Evolutionary conservation across 2,888 invertebrate genomes (phyloP).

Genomic region (Drosophila cyrtoloma): DNA sequence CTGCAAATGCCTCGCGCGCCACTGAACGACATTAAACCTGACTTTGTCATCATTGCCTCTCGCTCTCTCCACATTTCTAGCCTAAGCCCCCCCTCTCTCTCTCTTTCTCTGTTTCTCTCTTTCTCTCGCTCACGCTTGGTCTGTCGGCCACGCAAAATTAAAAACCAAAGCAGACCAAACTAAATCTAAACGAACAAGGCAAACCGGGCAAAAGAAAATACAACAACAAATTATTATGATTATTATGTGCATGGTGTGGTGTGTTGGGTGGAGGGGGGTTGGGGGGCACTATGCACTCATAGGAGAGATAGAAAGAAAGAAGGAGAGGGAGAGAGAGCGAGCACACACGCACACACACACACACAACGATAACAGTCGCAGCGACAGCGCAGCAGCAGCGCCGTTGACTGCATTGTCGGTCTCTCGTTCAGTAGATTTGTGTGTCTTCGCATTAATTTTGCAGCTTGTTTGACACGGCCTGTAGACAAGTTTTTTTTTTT

Average conservation of each 20-base stretch:
- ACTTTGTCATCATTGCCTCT: conserved; percentile 61
- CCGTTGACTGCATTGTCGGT: conserved; percentile 66
- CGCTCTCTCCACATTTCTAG: conserved; percentile 3
- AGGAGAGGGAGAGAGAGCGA: conserved; percentile 20
- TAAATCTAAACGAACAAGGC: conserved; percentile 63
- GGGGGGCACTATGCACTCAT: conserved; percentile 43
- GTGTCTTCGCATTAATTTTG: conserved; percentile 84
- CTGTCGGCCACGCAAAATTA: conserved; percentile 17
- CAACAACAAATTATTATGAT: conserved; percentile 59
- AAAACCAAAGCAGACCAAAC: conserved; percentile 42
- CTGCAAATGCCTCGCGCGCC: conserved; percentile 72
- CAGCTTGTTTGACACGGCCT: conserved; percentile 75
- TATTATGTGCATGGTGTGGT: conserved; percentile 52
- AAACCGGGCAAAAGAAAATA: conserved; percentile 60
- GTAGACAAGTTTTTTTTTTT: conserved; percentile 68
- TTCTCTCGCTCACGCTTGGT: background rate
- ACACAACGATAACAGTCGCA: conserved; percentile 36
- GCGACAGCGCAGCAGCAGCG: conserved; percentile 32
- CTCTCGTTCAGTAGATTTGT: conserved; percentile 84
- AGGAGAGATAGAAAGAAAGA: conserved; percentile 4
- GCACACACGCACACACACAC: conserved; percentile 17
- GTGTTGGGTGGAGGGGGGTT: too few relatives aligned
- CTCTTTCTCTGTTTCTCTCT: background rate
- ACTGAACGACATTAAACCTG: conserved; percentile 81
- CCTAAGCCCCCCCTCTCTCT: background rate